Evolutionary conservation across 2,797 vertebrate species (phyloP), one percentile per base, ranked within the genome.

Genomic region (Gephyroberyx darwinii): DNA sequence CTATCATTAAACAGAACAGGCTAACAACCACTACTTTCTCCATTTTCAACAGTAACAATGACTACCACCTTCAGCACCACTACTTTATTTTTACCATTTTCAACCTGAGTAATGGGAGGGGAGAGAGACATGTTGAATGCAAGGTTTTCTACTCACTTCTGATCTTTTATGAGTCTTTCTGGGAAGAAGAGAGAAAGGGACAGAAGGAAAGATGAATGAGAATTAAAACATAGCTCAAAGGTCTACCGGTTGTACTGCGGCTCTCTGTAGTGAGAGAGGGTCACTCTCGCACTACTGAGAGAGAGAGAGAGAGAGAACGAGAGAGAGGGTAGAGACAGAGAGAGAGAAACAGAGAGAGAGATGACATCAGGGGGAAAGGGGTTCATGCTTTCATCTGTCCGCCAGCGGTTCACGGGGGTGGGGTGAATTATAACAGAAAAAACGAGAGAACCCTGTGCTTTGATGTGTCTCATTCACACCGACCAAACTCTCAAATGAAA

Each of bases 401-500:
- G 83, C 78, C 56, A 5, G 83, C 77, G 83, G 88, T 92, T 89
- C 90, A 88, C 83, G 26, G 26, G 26, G 26, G 26, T 26, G 26
- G 71, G 71, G 81, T 66, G 82, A 85, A 88, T 93, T 91, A 92
- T 92, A 93, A 94, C 93, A 91, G 84, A 84, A 90, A 92, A 90
- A 81, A 90, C 61, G 30, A 92, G 89, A 90, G 75, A 91, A 86
- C 86, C 84, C 69, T 41, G 37, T 84, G 91, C 95, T 96, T 97
- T 96, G 95, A 96, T 95, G 95, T 96, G 89, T 81, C 88, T 86
- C 91, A 93, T 95, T 96, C 93, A 94, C 91, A 90, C 88, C 64
- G 60, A 93, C 86, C 77, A 93, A 92, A 92, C 81, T 93, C 92
- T 94, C 85, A 63, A 94, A 90, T 93, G 89, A 93, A 65, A 88